Conservation (phyloP, 1,140 invertebrate species). For the Drosophila sp. region DNA sequence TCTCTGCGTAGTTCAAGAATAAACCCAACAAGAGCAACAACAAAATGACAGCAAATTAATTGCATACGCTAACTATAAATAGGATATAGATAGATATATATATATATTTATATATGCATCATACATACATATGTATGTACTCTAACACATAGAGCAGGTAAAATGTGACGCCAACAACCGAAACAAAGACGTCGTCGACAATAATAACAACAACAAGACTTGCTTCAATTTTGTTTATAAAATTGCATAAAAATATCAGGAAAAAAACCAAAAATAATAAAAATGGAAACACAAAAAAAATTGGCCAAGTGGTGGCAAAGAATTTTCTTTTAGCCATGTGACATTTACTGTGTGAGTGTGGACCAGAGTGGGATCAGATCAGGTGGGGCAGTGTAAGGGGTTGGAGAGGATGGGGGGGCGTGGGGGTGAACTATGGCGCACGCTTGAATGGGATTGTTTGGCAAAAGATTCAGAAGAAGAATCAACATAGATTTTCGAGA, state of each 20-base stretch:
- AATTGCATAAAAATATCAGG: constrained; percentile 7
- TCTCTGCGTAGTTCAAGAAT: constrained; percentile 6
- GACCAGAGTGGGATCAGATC: neutral
- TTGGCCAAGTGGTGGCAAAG: constrained; percentile 1
- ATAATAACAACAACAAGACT: constrained; percentile 36
- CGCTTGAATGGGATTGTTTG: constrained; percentile 54
- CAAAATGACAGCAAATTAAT: constrained; percentile 64
- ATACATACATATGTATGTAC: no score
- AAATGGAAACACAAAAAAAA: neutral
- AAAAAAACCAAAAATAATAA: neutral
- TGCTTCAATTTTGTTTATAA: constrained; percentile 14
- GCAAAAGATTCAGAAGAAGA: constrained; percentile 13
- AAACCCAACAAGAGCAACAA: constrained; percentile 33
- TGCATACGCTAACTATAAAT: constrained; percentile 54
- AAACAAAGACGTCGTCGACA: constrained; percentile 50
- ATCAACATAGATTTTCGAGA: constrained; percentile 35
- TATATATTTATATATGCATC: constrained; percentile 4
- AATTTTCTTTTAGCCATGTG: constrained; percentile 33
- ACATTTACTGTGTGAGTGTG: constrained; percentile 40
- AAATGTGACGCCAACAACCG: constrained; percentile 13
- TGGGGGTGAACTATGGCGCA: constrained; percentile 10
- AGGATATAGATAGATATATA: constrained; percentile 36
- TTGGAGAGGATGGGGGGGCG: neutral
- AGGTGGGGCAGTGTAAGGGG: neutral
- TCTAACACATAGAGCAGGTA: constrained; percentile 18